phyloP scores from a whole-genome alignment of 92 coral and sea anemone genomes.

The Phymanthus crucifer region DNA sequence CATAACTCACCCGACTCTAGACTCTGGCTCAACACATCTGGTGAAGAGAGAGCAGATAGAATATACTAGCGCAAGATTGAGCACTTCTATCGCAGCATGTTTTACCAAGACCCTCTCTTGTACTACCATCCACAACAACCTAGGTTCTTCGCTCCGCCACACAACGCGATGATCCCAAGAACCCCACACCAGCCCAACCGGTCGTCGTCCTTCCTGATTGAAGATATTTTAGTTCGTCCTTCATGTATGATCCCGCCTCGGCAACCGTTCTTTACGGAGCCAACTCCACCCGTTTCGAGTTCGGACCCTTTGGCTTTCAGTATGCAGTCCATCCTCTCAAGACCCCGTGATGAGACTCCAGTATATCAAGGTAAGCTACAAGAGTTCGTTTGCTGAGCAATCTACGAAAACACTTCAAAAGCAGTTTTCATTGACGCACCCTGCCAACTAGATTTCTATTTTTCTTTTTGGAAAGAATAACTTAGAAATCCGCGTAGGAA shows the following conservation, averaged over 20 bases:
- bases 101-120: slow-evolving; percentile 40
- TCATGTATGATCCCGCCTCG: slow-evolving; percentile 29
- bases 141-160: slow-evolving; percentile 31
- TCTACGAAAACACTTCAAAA: slow-evolving; percentile 12
- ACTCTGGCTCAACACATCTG: slow-evolving; percentile 37
- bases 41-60: slow-evolving; percentile 4
- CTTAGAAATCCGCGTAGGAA: background rate
- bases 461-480: background rate
- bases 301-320: slow-evolving; percentile 34
- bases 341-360: slow-evolving; percentile 36
- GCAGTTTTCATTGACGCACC: background rate
- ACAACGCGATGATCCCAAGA: slow-evolving; percentile 39
- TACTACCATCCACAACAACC: slow-evolving; percentile 47
- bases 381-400: slow-evolving; percentile 11
- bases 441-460: background rate
- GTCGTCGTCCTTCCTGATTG: slow-evolving; percentile 33
- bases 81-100: slow-evolving; percentile 19
- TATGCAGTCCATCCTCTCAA: slow-evolving; percentile 43
- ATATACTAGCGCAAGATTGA: background rate
- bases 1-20: slow-evolving; percentile 31
- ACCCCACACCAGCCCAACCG: slow-evolving; percentile 33
- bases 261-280: slow-evolving; percentile 34
- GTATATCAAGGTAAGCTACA: slow-evolving; percentile 39
- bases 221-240: slow-evolving; percentile 24
- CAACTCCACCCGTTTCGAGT: slow-evolving; percentile 29